Base-by-base conservation (phyloP, 2,888 invertebrate genomes). In the Gymnosoma rotundatum region DNA sequence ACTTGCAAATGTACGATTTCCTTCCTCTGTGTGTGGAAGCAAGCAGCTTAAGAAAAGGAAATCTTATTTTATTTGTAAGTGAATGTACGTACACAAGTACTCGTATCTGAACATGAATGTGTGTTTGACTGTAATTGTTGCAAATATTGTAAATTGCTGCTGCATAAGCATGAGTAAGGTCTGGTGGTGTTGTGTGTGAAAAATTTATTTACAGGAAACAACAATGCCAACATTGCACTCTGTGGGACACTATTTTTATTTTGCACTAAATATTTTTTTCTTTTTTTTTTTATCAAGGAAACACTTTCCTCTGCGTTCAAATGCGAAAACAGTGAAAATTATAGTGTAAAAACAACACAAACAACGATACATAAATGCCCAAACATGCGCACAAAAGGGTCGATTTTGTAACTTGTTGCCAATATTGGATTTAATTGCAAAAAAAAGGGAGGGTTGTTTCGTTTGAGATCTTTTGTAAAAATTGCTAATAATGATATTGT, bases 321-420 rank as follows among this genome's bases (percentile, higher is more conserved):
- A 78, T 78, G 81, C 0, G 32, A 25, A 32, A 32, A 32, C 84
- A 74, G 84, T 64, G 84, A 74, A 81, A 84, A 84, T 84, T 84
- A 84, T 70, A 84, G 81, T 66, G 70, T 74, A 20, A 36, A 36
- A 52, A 66, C 9, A 9, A 10, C 20, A 52, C 18, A n/a, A n/a
- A 42, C 16, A 42, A 0, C 36, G n/a, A 58, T n/a, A 25, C 58
- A 50, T 16, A 14, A 2, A 1, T 8, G 52, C 42, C 18, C 52
- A 69, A 32, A 18, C 9, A 25, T 14, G 38, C 18, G 38, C 7
- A 10, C 0, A 48, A 74, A 58, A 74, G 83, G 83, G 76, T 69
- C 36, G 76, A 18, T 80, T 81, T 84, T 73, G 81, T 78, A 84
- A 84, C 84, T 81, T 84, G 84, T 84, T 84, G 84, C 84, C 72